A percentile compares a stretch with the other conserved stretches of the same genome.
Evolutionary conservation across 2,888 invertebrate species (phyloP).

Genomic region (Masnerella sp.): DNA sequence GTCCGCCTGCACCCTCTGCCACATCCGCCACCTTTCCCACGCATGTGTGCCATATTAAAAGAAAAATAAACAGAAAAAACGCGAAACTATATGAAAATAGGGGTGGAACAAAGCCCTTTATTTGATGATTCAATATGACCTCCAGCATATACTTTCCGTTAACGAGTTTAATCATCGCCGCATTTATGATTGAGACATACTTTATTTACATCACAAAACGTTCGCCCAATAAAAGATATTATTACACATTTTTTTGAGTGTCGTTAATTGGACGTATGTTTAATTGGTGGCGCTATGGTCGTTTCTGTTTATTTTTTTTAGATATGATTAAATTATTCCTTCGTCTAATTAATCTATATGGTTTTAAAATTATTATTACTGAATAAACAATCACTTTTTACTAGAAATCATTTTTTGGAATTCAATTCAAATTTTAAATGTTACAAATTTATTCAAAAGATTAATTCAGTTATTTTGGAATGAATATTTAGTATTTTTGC

Average conservation of each 20-base stretch:
- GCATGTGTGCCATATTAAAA: conserved; percentile 70
- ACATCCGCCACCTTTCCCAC: conserved; percentile 72
- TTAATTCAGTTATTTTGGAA: no score
- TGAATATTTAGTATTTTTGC: no score
- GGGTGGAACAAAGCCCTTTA: conserved; percentile 47
- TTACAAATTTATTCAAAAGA: no score
- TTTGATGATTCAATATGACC: conserved; percentile 42
- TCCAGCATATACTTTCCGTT: conserved; percentile 50
- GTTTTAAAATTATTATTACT: neutral
- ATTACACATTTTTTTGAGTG: conserved; percentile 31
- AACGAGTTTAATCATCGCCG: conserved; percentile 53
- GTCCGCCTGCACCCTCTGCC: conserved; percentile 60
- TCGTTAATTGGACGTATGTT: conserved; percentile 42
- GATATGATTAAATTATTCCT: neutral
- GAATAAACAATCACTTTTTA: no score
- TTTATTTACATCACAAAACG: conserved; percentile 56
- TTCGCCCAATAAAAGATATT: conserved; percentile 28
- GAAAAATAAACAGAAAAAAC: conserved; percentile 67
- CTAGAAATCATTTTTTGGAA: no score
- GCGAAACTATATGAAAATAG: conserved; percentile 57
- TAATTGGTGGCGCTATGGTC: conserved; percentile 37
- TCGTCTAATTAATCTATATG: no score
- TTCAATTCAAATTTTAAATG: no score
- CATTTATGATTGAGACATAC: conserved; percentile 38
- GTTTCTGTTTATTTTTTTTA: conserved; percentile 19